Evolutionary conservation across 1,140 invertebrate genomes (phyloP), one percentile per base, ranked within the genome.

Genomic region (Pseudomyrmex gracilis): DNA sequence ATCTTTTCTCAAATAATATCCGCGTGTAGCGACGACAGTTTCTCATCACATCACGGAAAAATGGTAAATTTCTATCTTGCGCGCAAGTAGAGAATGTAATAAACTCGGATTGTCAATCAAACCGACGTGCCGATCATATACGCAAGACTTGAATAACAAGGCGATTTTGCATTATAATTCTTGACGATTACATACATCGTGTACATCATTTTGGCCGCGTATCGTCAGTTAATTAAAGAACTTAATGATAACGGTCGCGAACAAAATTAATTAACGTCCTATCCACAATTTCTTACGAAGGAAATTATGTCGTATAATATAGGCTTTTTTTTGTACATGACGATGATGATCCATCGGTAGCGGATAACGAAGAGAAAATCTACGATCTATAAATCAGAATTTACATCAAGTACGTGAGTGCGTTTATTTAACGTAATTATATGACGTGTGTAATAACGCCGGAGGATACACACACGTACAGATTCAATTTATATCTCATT

Each of bases 101-200:
- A 77, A 78, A 70, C 76, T 57, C 43, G 53, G n/a, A 58, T 68
- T 78, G 76, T 70, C 76, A 78, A 70, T 78, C 76, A 78, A 77
- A 77, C 5, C 24, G 34, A 34, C 45, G 55, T 20, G 17, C 22
- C 68, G n/a, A 77, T 80, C 45, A 20, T 47, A 70, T 49, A 70
- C 66, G 45, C 24, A 43, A 12, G 24, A 49, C 49, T 80, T 43
- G 47, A 70, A 45, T 61, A 53, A 73, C 67, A 55, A 45, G 67
- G 55, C 66, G 53, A 34, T 80, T 80, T 53, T 34, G 34, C 47
- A 58, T 80, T 80, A 80, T 22, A 57, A 70, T 71, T 43, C 64
- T n/a, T n/a, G 5, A 45, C 20, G 53, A 15, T 58, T 71, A 68
- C 4, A 24, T 17, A 17, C 66, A n/a, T 73, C 55, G n/a, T 55